Evolutionary conservation across 2,797 vertebrate genomes (phyloP).

Genomic region (Clarias pachynema): DNA sequence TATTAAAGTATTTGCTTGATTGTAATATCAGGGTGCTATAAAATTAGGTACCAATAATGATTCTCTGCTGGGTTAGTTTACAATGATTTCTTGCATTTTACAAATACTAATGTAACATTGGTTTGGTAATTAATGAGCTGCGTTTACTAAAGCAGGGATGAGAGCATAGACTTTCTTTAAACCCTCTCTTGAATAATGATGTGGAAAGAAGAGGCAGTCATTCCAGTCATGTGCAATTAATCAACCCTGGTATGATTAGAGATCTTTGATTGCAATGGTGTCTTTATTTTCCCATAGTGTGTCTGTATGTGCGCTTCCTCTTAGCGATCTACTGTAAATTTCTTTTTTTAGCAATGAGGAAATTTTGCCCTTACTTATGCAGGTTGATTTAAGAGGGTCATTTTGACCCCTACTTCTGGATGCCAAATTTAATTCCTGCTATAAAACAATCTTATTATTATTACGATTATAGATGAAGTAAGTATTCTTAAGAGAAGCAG

Average conservation of each 20-base stretch:
- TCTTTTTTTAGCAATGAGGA: constrained; percentile 4
- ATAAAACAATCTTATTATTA: background rate
- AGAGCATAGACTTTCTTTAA: background rate
- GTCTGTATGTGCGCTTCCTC: background rate
- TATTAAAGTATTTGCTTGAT: background rate
- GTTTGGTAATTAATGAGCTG: background rate
- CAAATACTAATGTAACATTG: background rate
- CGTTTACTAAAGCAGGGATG: background rate
- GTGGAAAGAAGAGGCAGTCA: background rate
- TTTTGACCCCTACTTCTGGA: background rate
- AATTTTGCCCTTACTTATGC: background rate
- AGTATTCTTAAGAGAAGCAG: background rate
- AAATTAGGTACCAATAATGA: background rate
- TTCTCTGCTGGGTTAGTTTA: background rate
- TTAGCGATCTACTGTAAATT: background rate
- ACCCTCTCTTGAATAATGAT: background rate
- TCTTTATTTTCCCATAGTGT: background rate
- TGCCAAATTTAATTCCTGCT: background rate
- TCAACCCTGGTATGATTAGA: constrained; percentile 7
- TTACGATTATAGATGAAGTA: background rate
- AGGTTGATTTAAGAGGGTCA: background rate
- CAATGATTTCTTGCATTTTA: background rate
- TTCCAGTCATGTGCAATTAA: constrained; percentile 26
- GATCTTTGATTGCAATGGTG: constrained; percentile 14
- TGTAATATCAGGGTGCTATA: background rate